Evolutionary conservation across 2,888 invertebrate species (phyloP).

Genomic region (Bimastos eiseni): DNA sequence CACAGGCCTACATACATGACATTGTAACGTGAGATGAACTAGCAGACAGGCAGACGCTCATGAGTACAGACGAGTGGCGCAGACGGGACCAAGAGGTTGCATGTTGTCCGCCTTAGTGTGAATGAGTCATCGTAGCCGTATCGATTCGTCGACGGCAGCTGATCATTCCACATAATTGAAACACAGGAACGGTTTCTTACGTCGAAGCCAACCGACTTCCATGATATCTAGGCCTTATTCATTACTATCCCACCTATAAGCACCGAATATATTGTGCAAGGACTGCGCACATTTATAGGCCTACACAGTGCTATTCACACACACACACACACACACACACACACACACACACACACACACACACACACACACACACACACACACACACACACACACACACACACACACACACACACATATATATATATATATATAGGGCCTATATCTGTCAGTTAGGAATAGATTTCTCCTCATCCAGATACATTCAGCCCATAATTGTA

Average conservation of each 20-base stretch:
- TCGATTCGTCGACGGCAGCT: not conserved
- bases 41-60: no score
- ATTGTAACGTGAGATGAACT: no score
- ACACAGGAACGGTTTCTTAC: constrained; percentile 6
- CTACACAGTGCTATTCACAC: not conserved
- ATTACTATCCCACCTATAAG: not conserved
- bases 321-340: no score
- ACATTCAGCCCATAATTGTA: not conserved
- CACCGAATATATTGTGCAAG: not conserved
- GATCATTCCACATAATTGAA: not conserved
- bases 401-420: no score
- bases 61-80: no score
- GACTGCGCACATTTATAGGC: not conserved
- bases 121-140: not conserved
- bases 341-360: no score
- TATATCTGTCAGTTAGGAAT: not conserved
- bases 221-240: not conserved
- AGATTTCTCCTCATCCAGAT: not conserved
- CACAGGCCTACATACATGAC: no score
- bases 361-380: no score
- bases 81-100: not conserved
- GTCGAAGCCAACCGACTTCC: constrained; percentile 13
- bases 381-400: no score
- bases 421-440: not conserved
- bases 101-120: not conserved